A percentile compares a stretch with the other conserved stretches of the same genome.
Evolutionary conservation across 2,797 vertebrate genomes (phyloP).

Genomic region (Rachycentron canadum): DNA sequence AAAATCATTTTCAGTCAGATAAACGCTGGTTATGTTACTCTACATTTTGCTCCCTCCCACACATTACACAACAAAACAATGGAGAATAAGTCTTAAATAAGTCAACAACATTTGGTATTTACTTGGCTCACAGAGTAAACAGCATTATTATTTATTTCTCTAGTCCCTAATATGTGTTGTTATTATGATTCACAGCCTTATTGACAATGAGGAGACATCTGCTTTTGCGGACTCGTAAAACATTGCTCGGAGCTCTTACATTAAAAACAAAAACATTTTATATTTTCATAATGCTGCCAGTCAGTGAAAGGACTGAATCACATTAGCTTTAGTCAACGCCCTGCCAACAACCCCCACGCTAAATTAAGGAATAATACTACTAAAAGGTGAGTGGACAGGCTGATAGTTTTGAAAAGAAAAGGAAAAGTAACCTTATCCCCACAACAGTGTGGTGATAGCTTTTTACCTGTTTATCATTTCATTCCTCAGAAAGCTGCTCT

Average conservation of each 20-base stretch:
- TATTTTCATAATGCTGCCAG: conserved; percentile 66
- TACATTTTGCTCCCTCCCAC: conserved; percentile 6
- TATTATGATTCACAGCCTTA: conserved; percentile 51
- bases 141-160: conserved; percentile 50
- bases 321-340: conserved; percentile 63
- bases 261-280: conserved; percentile 68
- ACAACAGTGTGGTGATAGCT: conserved; percentile 41
- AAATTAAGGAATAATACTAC: conserved; percentile 67
- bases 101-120: conserved; percentile 33
- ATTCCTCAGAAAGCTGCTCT: conserved; percentile 32
- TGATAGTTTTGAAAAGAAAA: conserved; percentile 44
- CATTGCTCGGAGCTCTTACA: conserved; percentile 37
- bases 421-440: conserved; percentile 32
- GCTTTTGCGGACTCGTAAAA: conserved; percentile 57
- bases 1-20: conserved; percentile 15
- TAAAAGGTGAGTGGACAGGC: conserved; percentile 64
- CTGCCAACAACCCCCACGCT: conserved; percentile 32
- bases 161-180: conserved; percentile 55
- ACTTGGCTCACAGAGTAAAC: conserved; percentile 22
- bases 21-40: conserved; percentile 4
- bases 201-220: conserved; percentile 59
- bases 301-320: conserved; percentile 63
- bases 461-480: conserved; percentile 48
- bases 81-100: conserved; percentile 30
- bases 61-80: conserved; percentile 22